phyloP scores from a whole-genome alignment of 2,113 vertebrate species.

The Atrichornis clamosus region DNA sequence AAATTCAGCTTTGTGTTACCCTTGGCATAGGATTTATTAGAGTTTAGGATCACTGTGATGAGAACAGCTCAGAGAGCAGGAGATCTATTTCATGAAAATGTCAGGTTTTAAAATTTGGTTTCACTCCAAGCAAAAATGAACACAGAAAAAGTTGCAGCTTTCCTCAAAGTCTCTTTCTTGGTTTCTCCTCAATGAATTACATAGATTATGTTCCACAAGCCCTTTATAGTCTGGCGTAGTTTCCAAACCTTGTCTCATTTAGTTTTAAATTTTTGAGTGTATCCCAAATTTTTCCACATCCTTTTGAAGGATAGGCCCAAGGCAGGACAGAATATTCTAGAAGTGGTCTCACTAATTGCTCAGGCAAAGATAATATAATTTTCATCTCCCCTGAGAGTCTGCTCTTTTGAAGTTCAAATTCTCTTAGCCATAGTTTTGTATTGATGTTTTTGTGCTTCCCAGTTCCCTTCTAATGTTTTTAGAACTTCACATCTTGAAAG shows the following conservation, averaged over 20 bases:
- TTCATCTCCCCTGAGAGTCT: neutral
- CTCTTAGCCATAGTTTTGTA: neutral
- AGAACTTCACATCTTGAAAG: neutral
- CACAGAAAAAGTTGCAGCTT: neutral
- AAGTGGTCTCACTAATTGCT: neutral
- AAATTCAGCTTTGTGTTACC: constrained; percentile 13
- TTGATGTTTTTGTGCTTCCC: neutral
- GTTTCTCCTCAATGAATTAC: neutral
- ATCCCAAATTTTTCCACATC: neutral
- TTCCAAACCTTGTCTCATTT: neutral
- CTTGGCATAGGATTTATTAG: neutral
- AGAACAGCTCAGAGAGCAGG: neutral
- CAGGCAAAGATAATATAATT: neutral
- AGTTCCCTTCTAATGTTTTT: neutral
- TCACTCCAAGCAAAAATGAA: neutral
- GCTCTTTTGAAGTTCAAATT: neutral
- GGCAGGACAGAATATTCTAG: neutral
- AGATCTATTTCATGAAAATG: constrained; percentile 11
- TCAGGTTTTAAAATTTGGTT: neutral
- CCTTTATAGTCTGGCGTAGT: neutral
- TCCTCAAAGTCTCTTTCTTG: neutral
- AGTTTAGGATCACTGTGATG: neutral
- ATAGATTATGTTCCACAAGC: neutral
- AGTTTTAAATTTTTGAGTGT: neutral
- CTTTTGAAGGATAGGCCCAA: neutral